A percentile compares a stretch with the other conserved stretches of the same genome.
Conservation (phyloP, 2,888 invertebrate genomes). For the Busseola fusca region DNA sequence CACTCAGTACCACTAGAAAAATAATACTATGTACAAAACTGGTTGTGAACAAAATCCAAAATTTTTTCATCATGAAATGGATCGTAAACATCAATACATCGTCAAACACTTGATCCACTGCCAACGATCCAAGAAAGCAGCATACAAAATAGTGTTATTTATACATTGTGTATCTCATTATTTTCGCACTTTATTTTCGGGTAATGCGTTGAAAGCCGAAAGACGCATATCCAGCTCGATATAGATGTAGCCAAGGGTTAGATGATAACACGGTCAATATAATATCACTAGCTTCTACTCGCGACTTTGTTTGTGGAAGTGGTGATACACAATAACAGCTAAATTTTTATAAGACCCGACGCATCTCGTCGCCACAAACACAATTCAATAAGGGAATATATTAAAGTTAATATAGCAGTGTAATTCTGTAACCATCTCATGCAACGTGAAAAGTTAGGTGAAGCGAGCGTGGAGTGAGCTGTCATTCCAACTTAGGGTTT, state of each 20-base stretch:
- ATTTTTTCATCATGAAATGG: slow-evolving; percentile 37
- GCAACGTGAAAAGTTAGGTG: no score
- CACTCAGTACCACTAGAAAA: slow-evolving; percentile 20
- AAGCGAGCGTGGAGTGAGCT: no score
- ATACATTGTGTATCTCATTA: slow-evolving; percentile 16
- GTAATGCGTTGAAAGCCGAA: slow-evolving; percentile 12
- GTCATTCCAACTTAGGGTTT: no score
- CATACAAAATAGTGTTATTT: slow-evolving; percentile 38
- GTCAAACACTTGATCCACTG: slow-evolving; percentile 56
- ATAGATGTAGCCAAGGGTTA: slow-evolving; percentile 4
- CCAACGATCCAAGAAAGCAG: slow-evolving; percentile 49
- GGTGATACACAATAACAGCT: no score
- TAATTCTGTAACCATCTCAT: no score
- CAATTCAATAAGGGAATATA: neutral
- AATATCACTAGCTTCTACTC: no score
- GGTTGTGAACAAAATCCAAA: slow-evolving; percentile 31
- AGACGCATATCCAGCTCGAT: slow-evolving; percentile 16
- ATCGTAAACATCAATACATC: slow-evolving; percentile 48
- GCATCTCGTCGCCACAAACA: no score
- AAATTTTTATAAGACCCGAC: no score
- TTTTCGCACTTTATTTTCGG: slow-evolving; percentile 29
- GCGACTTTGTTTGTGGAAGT: no score
- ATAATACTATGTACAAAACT: slow-evolving; percentile 28
- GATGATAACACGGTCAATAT: neutral
- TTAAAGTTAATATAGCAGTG: neutral